Evolutionary conservation across 2,888 invertebrate genomes (phyloP).

Genomic region (Penaeus monodon): DNA sequence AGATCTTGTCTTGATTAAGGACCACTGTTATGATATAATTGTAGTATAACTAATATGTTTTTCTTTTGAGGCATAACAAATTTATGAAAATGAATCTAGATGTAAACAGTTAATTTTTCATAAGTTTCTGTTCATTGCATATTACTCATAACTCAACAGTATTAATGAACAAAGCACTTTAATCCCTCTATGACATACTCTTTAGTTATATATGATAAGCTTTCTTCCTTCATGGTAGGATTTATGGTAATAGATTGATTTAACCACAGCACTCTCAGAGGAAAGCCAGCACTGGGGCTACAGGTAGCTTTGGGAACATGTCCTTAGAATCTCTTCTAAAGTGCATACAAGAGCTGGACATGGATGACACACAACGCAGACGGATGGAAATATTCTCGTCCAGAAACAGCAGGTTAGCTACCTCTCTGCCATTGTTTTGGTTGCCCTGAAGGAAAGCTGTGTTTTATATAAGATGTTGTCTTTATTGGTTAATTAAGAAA

Average conservation of each 20-base stretch:
- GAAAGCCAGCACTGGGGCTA: conserved; percentile 63
- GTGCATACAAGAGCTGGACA: conserved; percentile 63
- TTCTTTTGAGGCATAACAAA: too few relatives aligned
- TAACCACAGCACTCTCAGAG: conserved; percentile 60
- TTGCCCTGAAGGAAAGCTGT: neutral
- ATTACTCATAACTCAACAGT: too few relatives aligned
- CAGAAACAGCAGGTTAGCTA: conserved; percentile 63
- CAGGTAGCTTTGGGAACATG: conserved; percentile 57
- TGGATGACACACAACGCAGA: conserved; percentile 64
- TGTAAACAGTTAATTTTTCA: too few relatives aligned
- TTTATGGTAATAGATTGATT: neutral
- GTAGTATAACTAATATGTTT: too few relatives aligned
- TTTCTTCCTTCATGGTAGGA: neutral
- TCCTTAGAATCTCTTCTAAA: conserved; percentile 63
- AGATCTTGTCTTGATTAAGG: too few relatives aligned
- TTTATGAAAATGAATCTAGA: too few relatives aligned
- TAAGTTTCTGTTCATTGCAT: too few relatives aligned
- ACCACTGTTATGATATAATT: too few relatives aligned
- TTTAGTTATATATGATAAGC: neutral
- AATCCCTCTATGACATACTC: neutral
- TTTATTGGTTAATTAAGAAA: too few relatives aligned
- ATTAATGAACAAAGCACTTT: too few relatives aligned
- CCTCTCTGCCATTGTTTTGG: neutral
- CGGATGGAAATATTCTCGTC: conserved; percentile 64
- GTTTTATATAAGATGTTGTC: neutral